These are phyloP conservation scores for Phylloscopus whistleri DNA, from an alignment of 2,113 vertebrate genomes.

Conservation along the genomic window DNA sequence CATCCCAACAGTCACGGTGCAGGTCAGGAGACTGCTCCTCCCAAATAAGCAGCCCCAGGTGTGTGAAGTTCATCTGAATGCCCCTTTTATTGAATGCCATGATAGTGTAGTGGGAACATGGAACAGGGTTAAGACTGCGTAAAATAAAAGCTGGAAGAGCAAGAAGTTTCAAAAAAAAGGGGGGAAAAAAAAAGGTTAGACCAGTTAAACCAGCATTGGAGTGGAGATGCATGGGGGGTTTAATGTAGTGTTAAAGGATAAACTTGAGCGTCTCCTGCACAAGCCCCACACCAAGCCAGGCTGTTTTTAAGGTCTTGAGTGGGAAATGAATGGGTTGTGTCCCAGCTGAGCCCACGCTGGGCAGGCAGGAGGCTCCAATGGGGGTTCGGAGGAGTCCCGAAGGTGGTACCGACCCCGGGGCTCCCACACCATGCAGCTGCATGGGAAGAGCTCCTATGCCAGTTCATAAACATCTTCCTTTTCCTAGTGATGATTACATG, in stretches of 20 bases:
- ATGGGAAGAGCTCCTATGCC: slow-evolving; percentile 72
- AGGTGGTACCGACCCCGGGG: slow-evolving; percentile 9
- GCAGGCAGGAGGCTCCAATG: background rate
- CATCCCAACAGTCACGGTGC: accelerated
- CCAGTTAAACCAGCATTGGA: slow-evolving; percentile 21
- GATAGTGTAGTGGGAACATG: slow-evolving; percentile 60
- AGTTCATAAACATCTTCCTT: slow-evolving; percentile 75
- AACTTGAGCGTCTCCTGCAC: background rate
- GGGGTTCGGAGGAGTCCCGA: background rate
- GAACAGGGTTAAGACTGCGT: slow-evolving; percentile 64
- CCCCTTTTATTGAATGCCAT: slow-evolving; percentile 66
- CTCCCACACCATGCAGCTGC: slow-evolving; percentile 51
- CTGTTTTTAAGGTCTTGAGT: slow-evolving; percentile 51
- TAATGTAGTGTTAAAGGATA: slow-evolving; percentile 54
- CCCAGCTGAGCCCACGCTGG: background rate
- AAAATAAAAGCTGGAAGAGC: slow-evolving; percentile 67
- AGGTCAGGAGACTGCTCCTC: background rate
- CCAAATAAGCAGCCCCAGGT: slow-evolving; percentile 41
- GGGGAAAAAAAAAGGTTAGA: background rate
- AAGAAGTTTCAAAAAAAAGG: background rate
- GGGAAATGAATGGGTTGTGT: slow-evolving; percentile 10
- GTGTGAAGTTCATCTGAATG: slow-evolving; percentile 40
- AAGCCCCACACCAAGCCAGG: background rate
- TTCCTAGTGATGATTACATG: slow-evolving; percentile 77
- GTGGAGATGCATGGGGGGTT: background rate